Evolutionary conservation across 2,888 invertebrate species (phyloP).

Genomic region (Caenorhabditis macrosperma): DNA sequence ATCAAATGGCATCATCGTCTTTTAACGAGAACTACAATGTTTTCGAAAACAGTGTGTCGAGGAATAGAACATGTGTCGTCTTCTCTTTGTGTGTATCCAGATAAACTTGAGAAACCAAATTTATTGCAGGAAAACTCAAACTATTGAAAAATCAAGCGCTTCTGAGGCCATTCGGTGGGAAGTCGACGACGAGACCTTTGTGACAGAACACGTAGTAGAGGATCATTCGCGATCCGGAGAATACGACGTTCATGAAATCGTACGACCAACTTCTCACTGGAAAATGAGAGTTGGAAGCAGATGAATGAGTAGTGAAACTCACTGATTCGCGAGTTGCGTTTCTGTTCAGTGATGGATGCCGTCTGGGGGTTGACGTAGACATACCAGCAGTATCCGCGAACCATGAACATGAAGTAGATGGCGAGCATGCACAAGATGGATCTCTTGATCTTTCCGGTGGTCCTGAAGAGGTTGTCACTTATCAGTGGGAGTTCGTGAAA

Average conservation of each 20-base stretch:
- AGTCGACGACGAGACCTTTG: constrained; percentile 13
- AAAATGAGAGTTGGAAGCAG: no score
- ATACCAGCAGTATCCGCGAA: constrained; percentile 21
- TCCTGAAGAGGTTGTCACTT: no score
- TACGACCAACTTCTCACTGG: constrained; percentile 34
- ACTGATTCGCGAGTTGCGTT: constrained; percentile 15
- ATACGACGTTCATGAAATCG: constrained; percentile 32
- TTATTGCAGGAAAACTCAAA: no score
- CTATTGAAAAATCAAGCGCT: not conserved
- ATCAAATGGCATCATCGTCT: no score
- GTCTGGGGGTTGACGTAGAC: constrained; percentile 22
- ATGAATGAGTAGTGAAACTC: not conserved
- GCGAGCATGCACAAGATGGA: constrained; percentile 38
- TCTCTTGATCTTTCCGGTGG: constrained; percentile 11
- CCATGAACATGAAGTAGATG: constrained; percentile 27
- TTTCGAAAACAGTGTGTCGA: no score
- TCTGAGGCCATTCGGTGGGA: constrained; percentile 16
- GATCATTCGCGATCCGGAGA: constrained; percentile 25
- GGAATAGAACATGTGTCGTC: no score
- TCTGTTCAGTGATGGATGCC: not conserved
- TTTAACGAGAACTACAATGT: no score
- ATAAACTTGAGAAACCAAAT: no score
- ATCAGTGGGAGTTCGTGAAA: not conserved
- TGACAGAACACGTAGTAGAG: constrained; percentile 40
- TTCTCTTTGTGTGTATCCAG: no score